Base-by-base conservation (phyloP, 2,888 invertebrate species). In the Lithophane semibrunnea region DNA sequence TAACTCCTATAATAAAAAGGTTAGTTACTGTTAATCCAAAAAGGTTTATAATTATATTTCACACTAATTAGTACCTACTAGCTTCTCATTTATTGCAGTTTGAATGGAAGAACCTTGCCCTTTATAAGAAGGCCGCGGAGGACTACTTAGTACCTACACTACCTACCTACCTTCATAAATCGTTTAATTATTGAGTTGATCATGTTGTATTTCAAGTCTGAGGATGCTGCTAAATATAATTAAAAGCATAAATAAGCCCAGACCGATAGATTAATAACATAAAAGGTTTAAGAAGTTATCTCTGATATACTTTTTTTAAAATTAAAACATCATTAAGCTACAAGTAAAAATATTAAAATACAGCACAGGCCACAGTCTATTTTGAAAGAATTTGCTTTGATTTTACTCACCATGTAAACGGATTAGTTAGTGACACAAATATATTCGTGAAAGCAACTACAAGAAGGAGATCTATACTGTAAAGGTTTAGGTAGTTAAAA, bases 51-150 rank as follows among this genome's bases (percentile, higher is more conserved):
- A 65, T 65, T 60, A 73, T 73, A 24, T 67, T 66, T 37, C 1
- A 29, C 56, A 44, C 3, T 54, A 3, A 63, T 18, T 49, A 68
- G 16, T 67, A 9, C 10, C n/a, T 10, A 56, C 18, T 37, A 58
- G 60, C 24, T n/a, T 66, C 47, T 29, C 61, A 63, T 77, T 83
- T 70, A 77, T 81, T 67, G 74, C 71, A 58, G 29, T 54, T 83
- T 80, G 72, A 83, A 83, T 80, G 69, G 83, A 73, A 65, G 73
- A 80, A 7, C 56, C 77, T 60, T 83, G 83, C 83, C 21, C 7
- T 73, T 65, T 70, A 73, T 49, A 75, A 65, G 58, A 58, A 49
- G 0, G 56, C 63, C 58, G 52, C 54, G 13, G 52, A 72, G 1
- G 63, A 66, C 58, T 37, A 60, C n/a, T 79, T n/a, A 60, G 54